These are phyloP conservation scores for Watsonalla binaria DNA, from an alignment of 2,888 invertebrate species.

Conservation along the genomic window DNA sequence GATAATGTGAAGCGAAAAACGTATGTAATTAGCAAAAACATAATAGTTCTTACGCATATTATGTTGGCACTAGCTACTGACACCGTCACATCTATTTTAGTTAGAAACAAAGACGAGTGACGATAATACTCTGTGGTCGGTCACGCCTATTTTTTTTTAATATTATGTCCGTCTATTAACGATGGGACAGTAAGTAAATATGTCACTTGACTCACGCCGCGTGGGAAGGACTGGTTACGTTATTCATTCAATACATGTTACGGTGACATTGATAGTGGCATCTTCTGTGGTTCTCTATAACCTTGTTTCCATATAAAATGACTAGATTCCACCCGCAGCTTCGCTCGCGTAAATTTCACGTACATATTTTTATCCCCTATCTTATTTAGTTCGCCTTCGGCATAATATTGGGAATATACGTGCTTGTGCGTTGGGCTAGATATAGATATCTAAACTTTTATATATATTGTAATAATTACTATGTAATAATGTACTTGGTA, in stretches of 20 bases:
- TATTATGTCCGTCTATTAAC: too few species aligned
- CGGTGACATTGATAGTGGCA: background rate
- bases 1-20: background rate
- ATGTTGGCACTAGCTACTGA: background rate
- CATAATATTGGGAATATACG: too few species aligned
- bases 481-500: too few species aligned
- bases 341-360: too few species aligned
- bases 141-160: background rate
- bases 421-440: too few species aligned
- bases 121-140: background rate
- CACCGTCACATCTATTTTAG: background rate
- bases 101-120: background rate
- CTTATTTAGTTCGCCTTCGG: too few species aligned
- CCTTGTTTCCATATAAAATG: constrained; percentile 13
- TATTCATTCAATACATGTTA: background rate
- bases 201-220: background rate
- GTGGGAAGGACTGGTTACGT: background rate
- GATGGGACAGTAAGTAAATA: too few species aligned
- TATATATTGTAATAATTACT: too few species aligned
- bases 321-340: background rate
- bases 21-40: background rate
- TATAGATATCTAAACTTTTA: too few species aligned
- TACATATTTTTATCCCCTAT: too few species aligned
- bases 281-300: background rate
- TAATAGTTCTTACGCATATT: background rate